Conservation (phyloP, 2,797 vertebrate genomes). For the Cuniculus paca region DNA sequence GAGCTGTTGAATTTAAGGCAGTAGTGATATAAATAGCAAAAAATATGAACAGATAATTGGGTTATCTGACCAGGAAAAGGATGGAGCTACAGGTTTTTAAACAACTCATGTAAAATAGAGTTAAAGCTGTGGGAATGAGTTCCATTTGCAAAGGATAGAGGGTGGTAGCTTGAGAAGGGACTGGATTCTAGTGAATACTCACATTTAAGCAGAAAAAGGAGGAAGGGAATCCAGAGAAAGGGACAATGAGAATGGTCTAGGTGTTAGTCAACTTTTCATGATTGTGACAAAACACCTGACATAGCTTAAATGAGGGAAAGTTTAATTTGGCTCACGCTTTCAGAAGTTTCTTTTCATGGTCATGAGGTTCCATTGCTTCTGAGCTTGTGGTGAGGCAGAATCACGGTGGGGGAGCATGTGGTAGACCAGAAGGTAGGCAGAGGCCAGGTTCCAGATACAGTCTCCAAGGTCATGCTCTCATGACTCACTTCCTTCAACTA, state of each 20-base stretch:
- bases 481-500: neutral
- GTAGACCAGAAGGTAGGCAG: neutral
- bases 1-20: constrained; percentile 10
- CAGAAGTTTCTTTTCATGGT: neutral
- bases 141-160: neutral
- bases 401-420: neutral
- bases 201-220: neutral
- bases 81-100: neutral
- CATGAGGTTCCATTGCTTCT: neutral
- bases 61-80: neutral
- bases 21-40: neutral
- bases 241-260: neutral
- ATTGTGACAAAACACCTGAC: neutral
- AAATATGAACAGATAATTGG: neutral
- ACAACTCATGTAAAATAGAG: neutral
- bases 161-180: neutral
- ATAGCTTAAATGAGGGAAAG: neutral
- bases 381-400: neutral
- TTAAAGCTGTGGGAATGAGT: neutral
- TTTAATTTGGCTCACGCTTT: neutral
- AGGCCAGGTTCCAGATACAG: neutral
- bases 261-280: neutral
- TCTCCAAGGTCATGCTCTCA: neutral
- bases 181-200: neutral
- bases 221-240: neutral